Conservation (phyloP, 2,888 invertebrate genomes). For the Trachelus troglodyta region DNA sequence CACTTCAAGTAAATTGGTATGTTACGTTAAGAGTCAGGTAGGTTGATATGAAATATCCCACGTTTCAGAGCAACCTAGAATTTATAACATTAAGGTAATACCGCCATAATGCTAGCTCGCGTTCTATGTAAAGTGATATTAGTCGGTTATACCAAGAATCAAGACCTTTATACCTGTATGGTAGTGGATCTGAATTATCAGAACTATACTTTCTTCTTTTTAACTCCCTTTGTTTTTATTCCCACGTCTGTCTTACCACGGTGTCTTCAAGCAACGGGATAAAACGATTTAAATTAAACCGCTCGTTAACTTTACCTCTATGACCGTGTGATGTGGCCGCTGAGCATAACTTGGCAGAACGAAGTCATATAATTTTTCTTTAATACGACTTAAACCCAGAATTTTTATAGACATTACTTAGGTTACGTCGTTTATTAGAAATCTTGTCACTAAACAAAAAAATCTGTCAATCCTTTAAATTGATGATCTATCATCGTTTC, state of each 20-base stretch:
- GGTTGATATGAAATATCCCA: background rate
- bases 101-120: background rate
- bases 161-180: background rate
- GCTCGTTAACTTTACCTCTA: background rate
- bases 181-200: background rate
- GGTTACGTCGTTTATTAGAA: background rate
- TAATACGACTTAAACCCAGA: background rate
- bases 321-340: background rate
- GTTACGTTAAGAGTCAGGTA: background rate
- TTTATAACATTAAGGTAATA: conserved; percentile 1
- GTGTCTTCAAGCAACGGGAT: background rate
- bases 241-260: background rate
- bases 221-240: background rate
- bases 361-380: background rate
- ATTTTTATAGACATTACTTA: no score
- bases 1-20: background rate
- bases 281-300: background rate
- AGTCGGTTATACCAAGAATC: conserved; percentile 26
- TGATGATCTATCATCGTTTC: background rate
- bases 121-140: conserved; percentile 27
- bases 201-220: background rate
- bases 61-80: background rate
- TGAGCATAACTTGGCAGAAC: background rate
- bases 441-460: background rate
- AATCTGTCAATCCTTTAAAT: background rate